Evolutionary conservation across 2,888 invertebrate genomes (phyloP).

Genomic region (Rhodophaea formosa): DNA sequence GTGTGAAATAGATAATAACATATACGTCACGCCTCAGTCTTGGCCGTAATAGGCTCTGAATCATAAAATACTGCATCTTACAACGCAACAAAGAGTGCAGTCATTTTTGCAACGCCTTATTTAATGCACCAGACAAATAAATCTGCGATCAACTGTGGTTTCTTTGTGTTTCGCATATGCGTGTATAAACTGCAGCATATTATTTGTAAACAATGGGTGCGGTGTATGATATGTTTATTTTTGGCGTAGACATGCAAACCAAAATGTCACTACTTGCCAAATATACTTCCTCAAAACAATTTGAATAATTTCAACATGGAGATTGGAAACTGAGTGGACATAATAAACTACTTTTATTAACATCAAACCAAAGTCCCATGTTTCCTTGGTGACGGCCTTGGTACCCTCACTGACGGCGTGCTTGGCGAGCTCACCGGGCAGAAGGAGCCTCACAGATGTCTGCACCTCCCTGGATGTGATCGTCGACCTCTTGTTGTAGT

Average conservation of each 20-base stretch:
- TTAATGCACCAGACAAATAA: slow-evolving; percentile 16
- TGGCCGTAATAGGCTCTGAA: slow-evolving; percentile 3
- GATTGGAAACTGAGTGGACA: too few relatives aligned
- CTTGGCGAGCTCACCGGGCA: too few relatives aligned
- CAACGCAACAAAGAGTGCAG: slow-evolving; percentile 14
- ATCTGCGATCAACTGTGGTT: slow-evolving; percentile 12
- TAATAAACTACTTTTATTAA: too few relatives aligned
- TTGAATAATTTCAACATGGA: too few relatives aligned
- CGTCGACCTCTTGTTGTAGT: too few relatives aligned
- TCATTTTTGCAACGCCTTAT: slow-evolving; percentile 15
- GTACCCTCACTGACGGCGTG: too few relatives aligned
- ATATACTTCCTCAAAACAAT: not conserved
- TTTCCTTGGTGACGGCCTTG: too few relatives aligned
- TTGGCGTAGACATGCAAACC: not conserved
- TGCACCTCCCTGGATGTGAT: too few relatives aligned
- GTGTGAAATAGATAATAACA: slow-evolving; percentile 16
- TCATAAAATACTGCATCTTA: slow-evolving; percentile 9
- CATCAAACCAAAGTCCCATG: too few relatives aligned
- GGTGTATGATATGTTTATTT: slow-evolving; percentile 1
- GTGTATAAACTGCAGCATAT: not conserved
- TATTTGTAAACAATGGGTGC: slow-evolving; percentile 13
- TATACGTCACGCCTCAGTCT: not conserved
- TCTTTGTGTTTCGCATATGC: slow-evolving; percentile 11
- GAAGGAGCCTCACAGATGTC: too few relatives aligned
- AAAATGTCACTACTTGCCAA: not conserved